A percentile compares a stretch with the other conserved stretches of the same genome.
Evolutionary conservation across 2,797 vertebrate genomes (phyloP).

Genomic region (Gymnopithys bicolor): DNA sequence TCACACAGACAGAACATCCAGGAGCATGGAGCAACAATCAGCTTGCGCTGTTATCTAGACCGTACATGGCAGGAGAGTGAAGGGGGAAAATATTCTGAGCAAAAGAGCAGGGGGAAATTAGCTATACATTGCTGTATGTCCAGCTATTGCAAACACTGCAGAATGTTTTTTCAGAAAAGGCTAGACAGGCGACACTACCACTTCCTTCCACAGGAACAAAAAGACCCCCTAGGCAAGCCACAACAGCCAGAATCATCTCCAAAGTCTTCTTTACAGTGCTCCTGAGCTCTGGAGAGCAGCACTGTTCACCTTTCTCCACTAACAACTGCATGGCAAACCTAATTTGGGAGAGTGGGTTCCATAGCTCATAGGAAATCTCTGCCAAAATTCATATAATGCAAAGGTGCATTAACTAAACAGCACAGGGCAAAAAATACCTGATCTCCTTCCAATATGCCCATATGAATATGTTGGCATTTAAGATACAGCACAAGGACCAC

Average conservation of each 20-base stretch:
- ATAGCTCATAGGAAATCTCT: not conserved
- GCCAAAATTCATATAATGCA: not conserved
- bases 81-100: not conserved
- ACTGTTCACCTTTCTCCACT: accelerated
- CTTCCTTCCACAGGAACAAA: not conserved
- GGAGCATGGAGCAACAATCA: not conserved
- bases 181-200: not conserved
- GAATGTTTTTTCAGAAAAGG: not conserved
- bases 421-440: not conserved
- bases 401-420: not conserved
- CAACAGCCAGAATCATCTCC: not conserved
- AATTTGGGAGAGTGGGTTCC: not conserved
- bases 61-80: not conserved
- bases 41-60: not conserved
- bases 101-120: not conserved
- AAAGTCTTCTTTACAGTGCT: not conserved
- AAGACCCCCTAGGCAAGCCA: not conserved
- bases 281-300: not conserved
- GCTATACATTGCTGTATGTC: not conserved
- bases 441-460: not conserved
- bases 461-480: not conserved
- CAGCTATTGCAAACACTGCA: not conserved
- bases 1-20: not conserved
- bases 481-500: not conserved
- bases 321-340: not conserved